Conservation (phyloP, 2,113 vertebrate genomes). For the Gopherus evgoodei region DNA sequence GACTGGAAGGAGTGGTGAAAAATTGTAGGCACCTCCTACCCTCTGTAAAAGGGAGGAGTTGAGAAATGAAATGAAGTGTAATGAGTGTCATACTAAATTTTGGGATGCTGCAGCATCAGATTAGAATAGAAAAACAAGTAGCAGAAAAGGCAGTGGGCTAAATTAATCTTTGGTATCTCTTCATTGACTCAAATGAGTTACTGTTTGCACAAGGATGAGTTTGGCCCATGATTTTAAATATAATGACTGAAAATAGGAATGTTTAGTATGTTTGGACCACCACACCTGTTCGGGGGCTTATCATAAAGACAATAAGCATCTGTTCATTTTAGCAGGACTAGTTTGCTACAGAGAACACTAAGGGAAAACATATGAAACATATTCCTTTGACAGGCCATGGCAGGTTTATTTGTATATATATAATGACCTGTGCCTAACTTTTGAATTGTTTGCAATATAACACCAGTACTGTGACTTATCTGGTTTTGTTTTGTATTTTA, state of each 20-base stretch:
- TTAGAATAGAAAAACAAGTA: neutral
- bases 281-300: neutral
- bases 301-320: neutral
- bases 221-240: neutral
- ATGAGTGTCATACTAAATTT: neutral
- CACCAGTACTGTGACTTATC: neutral
- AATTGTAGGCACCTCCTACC: too few relatives aligned
- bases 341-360: neutral
- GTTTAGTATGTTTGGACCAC: neutral
- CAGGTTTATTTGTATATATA: constrained; percentile 7
- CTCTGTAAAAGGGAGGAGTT: too few relatives aligned
- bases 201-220: neutral
- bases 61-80: too few relatives aligned
- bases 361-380: constrained; percentile 22
- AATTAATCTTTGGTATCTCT: neutral
- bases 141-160: rapidly evolving
- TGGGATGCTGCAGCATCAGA: neutral
- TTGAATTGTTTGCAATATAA: neutral
- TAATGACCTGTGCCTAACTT: neutral
- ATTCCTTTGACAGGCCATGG: neutral
- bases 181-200: neutral
- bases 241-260: neutral
- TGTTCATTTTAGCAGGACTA: neutral
- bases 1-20: too few relatives aligned
- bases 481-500: neutral